Evolutionary conservation across 1,140 invertebrate species (phyloP).

Genomic region (Halesus radiatus): DNA sequence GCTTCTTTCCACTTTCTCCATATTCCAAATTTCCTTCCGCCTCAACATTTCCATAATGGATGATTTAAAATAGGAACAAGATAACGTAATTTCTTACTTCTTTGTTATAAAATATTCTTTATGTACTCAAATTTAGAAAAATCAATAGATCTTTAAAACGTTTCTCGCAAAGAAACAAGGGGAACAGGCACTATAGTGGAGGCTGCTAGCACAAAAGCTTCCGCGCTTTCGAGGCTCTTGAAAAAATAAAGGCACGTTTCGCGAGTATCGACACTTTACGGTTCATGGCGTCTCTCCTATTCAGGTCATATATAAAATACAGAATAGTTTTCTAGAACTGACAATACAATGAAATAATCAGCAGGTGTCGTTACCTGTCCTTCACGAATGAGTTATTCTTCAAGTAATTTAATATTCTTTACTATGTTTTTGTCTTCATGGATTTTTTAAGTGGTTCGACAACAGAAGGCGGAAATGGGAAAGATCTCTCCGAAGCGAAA

Average conservation of each 20-base stretch:
- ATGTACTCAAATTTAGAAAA: no score
- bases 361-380: conserved; percentile 9
- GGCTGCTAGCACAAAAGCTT: background rate
- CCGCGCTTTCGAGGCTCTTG: background rate
- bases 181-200: background rate
- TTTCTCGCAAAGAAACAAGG: background rate
- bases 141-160: background rate
- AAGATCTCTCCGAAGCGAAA: no score
- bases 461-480: no score
- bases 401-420: no score
- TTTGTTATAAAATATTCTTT: no score
- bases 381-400: background rate
- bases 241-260: conserved; percentile 8
- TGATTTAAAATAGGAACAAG: no score
- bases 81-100: no score
- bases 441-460: no score
- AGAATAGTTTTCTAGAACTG: conserved; percentile 9
- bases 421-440: no score
- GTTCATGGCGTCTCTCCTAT: background rate
- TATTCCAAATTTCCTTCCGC: no score
- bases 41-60: no score
- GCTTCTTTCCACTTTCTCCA: no score
- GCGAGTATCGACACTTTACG: conserved; percentile 18
- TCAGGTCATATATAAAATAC: conserved; percentile 7
- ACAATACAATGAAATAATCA: conserved; percentile 2